Base-by-base conservation (phyloP, 2,113 vertebrate genomes). In the Oostethus manadensis region DNA sequence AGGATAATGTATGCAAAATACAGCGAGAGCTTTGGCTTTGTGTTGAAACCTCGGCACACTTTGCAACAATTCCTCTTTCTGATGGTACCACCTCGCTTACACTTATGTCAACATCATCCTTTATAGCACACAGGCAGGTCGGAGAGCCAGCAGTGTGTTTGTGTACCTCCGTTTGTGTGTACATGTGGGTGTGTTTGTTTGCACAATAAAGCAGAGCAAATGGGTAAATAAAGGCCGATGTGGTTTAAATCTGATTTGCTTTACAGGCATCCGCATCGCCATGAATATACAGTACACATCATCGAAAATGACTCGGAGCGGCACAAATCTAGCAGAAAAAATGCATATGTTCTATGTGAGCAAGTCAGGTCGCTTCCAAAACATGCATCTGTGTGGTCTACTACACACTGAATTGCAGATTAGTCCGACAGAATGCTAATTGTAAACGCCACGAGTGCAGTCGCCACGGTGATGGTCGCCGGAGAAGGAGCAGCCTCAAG, bases 91-190 rank as follows among this genome's bases (percentile, higher is more conserved):
- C 49, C 59, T 66, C 71, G 73, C 72, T 75, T 76, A 76, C 72
- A 20, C 58, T 71, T 67, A 74, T 74, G 76, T 81, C 82, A 84
- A 85, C 80, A 77, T 68, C 60, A 81, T 80, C 38, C 17, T 23
- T 78, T 83, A 74, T 15, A 55, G 64, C 69, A 56, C 29, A 21
- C 10, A 51, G 59, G 61, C 50, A 73, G 59, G 20, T 15, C 50
- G 7, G 29, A 3, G 7, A 33, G 29, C 29, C 29, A 33, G 8
- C 29, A 47, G 68, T 35, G 46, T 10, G 4, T 51, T 35, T 78
- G 16, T 49, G 18, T 46, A 1, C 46, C 13, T 20, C 22, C 17
- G n/a, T 33, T 40, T 29, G 21, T 29, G 16, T 56, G 58, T 22
- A 29, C 13, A 3, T 16, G 49, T 51, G 61, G 54, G 61, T 33